Base-by-base conservation (phyloP, 2,888 invertebrate genomes). In the Chironomus tentans region DNA sequence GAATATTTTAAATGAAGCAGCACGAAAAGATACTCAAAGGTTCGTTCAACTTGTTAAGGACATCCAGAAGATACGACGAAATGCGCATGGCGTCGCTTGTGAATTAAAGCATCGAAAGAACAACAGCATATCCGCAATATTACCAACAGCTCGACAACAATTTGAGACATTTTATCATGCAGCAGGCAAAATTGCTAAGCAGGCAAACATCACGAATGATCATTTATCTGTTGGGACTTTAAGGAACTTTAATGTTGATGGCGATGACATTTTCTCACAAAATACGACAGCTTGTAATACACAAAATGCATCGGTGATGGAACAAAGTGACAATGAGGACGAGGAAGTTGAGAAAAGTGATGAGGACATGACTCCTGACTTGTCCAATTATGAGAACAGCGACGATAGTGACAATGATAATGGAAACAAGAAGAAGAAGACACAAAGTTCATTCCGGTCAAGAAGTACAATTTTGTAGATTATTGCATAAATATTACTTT, bases 71-170 rank as follows among this genome's bases (percentile, higher is more conserved):
- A 48, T 68, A n/a, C 15, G 46, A 4, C 6, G 74, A 68, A 61
- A 48, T 18, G 46, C 46, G n/a, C 74, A 74, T 24, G 47, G 65
- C 1, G 21, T 24, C 0, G 62, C 46, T 15, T 74, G 74, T 47
- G 74, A 74, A 15, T n/a, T 74, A 10, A 74, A 74, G 24, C 74
- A 74, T 28, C 68, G 65, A 21, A 74, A 74, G 47, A 74, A 74
- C 46, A 47, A 68, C 62, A 46, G 62, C n/a, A 22, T 74, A 6
- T 13, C 38, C n/a, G 7, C 21, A 4, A 68, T 74, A 5, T 46
- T 74, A 10, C 74, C 74, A 65, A 74, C 62, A 10, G 21, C 47
- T 46, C 74, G 68, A 38, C 62, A 74, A 74, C 62, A 46, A 46
- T 38, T 62, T n/a, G 46, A 18, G n/a, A 68, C 38, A 10, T 62